Percentiles rank a stretch among this genome's conserved stretches.
Conservation (phyloP, 64 coral and sea anemone genomes). For the Orbicella faveolata region DNA sequence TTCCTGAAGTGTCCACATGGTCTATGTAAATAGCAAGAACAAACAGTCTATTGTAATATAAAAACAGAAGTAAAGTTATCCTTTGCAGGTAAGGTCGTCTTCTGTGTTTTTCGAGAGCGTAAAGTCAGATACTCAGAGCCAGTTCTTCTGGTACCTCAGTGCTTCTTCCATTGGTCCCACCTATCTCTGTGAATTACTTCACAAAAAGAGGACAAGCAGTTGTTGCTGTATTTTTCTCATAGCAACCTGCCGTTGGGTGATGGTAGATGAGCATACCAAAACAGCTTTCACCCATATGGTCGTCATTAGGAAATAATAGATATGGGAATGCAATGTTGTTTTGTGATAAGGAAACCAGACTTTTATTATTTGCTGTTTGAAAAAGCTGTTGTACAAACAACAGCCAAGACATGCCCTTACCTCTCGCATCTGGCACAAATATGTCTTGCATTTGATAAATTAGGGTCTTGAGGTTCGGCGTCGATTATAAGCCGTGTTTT, state of each 20-base stretch:
- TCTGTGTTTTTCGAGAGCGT: neutral
- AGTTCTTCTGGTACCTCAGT: neutral
- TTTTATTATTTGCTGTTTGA: constrained; percentile 30
- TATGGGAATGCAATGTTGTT: constrained; percentile 5
- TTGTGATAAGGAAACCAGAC: constrained; percentile 30
- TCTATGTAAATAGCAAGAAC: constrained; percentile 4
- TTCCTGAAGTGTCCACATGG: neutral
- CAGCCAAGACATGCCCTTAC: constrained; percentile 3
- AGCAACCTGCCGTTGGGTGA: neutral
- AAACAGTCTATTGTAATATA: neutral
- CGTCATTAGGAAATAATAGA: constrained; percentile 8
- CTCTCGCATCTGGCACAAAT: constrained; percentile 8
- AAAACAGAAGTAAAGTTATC: neutral
- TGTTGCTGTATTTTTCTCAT: neutral
- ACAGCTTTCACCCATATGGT: constrained; percentile 41
- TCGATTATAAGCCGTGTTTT: neutral
- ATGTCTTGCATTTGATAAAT: neutral
- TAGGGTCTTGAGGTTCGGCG: neutral
- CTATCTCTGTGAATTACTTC: neutral
- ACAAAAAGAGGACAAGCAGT: neutral
- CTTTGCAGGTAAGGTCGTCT: neutral
- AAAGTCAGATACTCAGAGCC: neutral
- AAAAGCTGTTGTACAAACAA: constrained; percentile 16
- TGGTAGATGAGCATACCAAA: constrained; percentile 20
- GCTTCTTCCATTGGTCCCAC: neutral